Conservation (phyloP, 1,140 invertebrate species). For the Microplitis demolitor region DNA sequence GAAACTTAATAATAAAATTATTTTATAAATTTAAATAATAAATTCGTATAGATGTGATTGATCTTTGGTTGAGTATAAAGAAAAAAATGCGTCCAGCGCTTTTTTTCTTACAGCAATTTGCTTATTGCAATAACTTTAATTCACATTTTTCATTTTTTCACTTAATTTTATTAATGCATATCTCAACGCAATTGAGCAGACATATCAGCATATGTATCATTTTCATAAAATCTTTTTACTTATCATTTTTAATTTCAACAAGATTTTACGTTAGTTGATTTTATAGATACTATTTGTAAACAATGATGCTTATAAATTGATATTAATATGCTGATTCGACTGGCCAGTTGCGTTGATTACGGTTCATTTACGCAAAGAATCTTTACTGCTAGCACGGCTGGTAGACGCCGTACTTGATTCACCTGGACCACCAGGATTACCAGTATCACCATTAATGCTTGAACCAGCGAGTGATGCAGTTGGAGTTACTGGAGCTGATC, state of each 20-base stretch:
- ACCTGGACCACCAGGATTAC: conserved; percentile 51
- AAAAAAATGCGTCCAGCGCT: conserved; percentile 27
- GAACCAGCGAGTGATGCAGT: conserved; percentile 56
- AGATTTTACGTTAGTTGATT: background rate
- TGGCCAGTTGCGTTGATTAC: conserved; percentile 59
- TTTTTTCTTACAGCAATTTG: background rate
- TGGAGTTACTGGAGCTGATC: conserved; percentile 61
- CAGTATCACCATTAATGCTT: conserved; percentile 55
- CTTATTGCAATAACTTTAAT: background rate
- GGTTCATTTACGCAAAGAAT: conserved; percentile 64
- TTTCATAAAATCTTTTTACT: background rate
- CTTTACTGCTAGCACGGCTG: conserved; percentile 65
- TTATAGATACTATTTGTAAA: conserved; percentile 9
- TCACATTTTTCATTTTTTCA: background rate
- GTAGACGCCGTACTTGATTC: conserved; percentile 61
- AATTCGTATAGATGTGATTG: background rate
- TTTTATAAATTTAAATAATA: background rate
- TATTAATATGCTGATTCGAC: conserved; percentile 57
- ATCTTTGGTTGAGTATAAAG: background rate
- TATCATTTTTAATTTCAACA: conserved; percentile 12
- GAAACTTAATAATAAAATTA: conserved; percentile 12
- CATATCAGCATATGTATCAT: conserved; percentile 47
- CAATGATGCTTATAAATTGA: conserved; percentile 41
- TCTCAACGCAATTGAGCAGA: conserved; percentile 55
- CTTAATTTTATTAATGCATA: conserved; percentile 33